Evolutionary conservation across 2,888 invertebrate species (phyloP).

Genomic region (Hedychridium roseum): DNA sequence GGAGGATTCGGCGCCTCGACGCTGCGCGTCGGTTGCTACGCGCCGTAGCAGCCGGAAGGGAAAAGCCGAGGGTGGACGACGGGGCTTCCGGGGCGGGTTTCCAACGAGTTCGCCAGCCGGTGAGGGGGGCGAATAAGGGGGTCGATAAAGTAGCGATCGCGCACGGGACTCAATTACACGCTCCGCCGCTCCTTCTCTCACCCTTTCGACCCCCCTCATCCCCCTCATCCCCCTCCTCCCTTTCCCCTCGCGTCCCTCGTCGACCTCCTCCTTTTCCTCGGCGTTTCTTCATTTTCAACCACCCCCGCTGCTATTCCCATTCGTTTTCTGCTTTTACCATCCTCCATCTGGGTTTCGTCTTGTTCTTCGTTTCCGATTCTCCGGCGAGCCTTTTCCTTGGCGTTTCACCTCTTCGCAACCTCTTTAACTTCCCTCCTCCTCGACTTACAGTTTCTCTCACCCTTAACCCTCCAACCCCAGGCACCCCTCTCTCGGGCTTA

Average conservation of each 20-base stretch:
- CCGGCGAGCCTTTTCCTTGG: no score
- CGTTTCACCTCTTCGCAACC: no score
- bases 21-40: conserved; percentile 18
- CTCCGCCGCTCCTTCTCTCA: conserved; percentile 49
- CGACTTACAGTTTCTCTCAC: conserved; percentile 9
- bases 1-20: conserved; percentile 19
- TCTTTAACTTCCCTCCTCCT: conserved; percentile 15
- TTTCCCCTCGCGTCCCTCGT: conserved; percentile 1
- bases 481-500: not conserved
- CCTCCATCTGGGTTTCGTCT: no score
- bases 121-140: conserved; percentile 47
- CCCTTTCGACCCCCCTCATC: conserved; percentile 8
- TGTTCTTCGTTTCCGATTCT: no score
- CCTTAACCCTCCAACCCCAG: not conserved
- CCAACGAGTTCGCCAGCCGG: no score
- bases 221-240: conserved; percentile 7
- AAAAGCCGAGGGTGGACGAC: conserved; percentile 15
- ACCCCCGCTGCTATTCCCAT: conserved; percentile 13
- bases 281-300: no score
- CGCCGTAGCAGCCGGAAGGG: conserved; percentile 9
- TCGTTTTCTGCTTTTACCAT: conserved; percentile 6
- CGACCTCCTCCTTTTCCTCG: conserved; percentile 23
- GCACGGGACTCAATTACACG: conserved; percentile 64
- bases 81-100: conserved; percentile 21
- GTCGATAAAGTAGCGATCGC: conserved; percentile 64